Evolutionary conservation across 1,140 invertebrate species (phyloP), one percentile per base, ranked within the genome.

Genomic region (Pseudachorutes palmiensis): DNA sequence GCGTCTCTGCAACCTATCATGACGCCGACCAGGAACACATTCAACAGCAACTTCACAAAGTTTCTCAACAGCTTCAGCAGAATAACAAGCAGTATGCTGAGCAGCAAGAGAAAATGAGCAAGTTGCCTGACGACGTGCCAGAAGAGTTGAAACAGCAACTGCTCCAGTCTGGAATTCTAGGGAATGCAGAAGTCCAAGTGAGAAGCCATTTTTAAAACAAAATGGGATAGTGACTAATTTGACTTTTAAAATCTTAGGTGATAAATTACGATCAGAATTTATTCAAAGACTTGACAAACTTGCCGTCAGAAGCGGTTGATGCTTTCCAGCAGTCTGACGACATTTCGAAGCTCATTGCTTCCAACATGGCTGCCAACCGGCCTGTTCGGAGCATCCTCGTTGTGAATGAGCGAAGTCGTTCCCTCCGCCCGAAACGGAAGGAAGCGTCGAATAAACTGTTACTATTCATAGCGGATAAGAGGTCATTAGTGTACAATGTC

Each of bases 191-290:
- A 74, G 91, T 92, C 64, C 90, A 90, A 69, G 84, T 92, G 29
- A 33, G 88, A 91, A 77, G 91, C 90, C 33, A 65, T 64, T 29
- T 51, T 45, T 24, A 9, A n/a, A 41, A 55, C 36, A 62, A 41
- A 14, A 66, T 31, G 2, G 28, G 32, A 41, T 26, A 29, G 41
- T 26, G 24, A 19, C 24, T 55, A 26, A 5, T 45, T 12, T 22
- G 51, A 64, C 45, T 41, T 59, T 32, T 19, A 33, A 12, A 5
- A 12, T 59, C 45, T 28, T 41, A 72, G 71, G 71, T 72, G 70
- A 89, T 91, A 75, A 92, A 92, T 80, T 85, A 91, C 33, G 89
- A 89, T n/a, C 89, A 90, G 73, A 91, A 89, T 65, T 84, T 88
- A 9, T 81, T 91, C 55, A 89, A 91, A 70, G 89, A 87, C 49